These are phyloP conservation scores for Leptopilina myrica DNA, from an alignment of 2,888 invertebrate genomes.

Conservation along the genomic window DNA sequence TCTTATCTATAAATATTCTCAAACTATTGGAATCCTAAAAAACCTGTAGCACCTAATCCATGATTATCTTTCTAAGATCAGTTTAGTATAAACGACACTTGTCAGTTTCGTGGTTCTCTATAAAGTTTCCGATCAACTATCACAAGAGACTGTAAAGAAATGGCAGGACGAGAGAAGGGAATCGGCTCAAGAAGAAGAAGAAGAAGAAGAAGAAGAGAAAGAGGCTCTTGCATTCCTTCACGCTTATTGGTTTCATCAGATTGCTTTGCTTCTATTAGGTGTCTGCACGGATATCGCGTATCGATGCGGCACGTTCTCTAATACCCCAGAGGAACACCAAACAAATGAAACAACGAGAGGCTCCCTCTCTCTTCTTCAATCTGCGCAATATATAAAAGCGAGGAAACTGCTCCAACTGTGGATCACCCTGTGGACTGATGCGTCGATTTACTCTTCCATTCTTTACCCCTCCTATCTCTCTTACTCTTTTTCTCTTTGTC, in stretches of 20 bases:
- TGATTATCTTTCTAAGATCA: conserved; percentile 18
- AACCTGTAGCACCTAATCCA: too few relatives aligned
- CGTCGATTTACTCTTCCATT: conserved; percentile 28
- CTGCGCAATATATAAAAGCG: conserved; percentile 57
- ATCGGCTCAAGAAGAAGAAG: conserved; percentile 54
- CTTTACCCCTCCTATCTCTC: conserved; percentile 33
- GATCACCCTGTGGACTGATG: conserved; percentile 42
- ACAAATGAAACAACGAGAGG: conserved; percentile 66
- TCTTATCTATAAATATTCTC: too few relatives aligned
- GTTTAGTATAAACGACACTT: conserved; percentile 20
- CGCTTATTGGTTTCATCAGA: conserved; percentile 76
- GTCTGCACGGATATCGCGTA: conserved; percentile 69
- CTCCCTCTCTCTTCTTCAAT: conserved; percentile 44
- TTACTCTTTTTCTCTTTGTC: conserved; percentile 24
- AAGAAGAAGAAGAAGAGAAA: conserved; percentile 57
- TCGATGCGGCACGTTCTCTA: conserved; percentile 69
- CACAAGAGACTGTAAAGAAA: conserved; percentile 45
- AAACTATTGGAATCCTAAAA: too few relatives aligned
- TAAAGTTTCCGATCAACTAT: conserved; percentile 12
- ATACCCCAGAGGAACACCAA: conserved; percentile 70
- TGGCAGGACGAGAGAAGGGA: conserved; percentile 44
- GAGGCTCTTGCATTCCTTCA: conserved; percentile 70
- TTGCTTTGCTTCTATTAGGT: conserved; percentile 73
- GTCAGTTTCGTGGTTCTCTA: conserved; percentile 4
- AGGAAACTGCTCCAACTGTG: conserved; percentile 48